Conservation (phyloP, 2,797 vertebrate species). For the Neostethus bicornis region DNA sequence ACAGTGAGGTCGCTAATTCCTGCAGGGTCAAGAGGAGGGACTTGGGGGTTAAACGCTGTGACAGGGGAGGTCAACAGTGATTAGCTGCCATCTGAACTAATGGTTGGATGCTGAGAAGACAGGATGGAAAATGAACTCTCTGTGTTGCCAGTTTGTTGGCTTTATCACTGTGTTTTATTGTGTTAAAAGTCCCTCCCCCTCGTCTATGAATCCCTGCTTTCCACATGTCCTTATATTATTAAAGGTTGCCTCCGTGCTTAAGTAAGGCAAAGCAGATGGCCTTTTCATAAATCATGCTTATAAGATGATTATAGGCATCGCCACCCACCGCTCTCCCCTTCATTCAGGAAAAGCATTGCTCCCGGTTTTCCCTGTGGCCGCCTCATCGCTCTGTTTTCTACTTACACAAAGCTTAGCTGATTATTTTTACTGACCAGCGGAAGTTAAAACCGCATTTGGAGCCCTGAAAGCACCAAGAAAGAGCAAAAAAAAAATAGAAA, state of each 20-base stretch:
- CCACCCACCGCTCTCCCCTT: conserved; percentile 61
- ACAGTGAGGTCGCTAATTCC: conserved; percentile 66
- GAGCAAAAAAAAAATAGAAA: conserved; percentile 23
- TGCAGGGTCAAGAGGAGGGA: conserved; percentile 69
- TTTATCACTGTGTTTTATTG: conserved; percentile 18
- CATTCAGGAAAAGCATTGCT: conserved; percentile 49
- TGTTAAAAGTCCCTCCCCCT: conserved; percentile 7
- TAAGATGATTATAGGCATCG: conserved; percentile 76
- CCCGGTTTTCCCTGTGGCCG: conserved; percentile 42
- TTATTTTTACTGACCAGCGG: conserved; percentile 29
- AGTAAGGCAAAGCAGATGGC: conserved; percentile 83
- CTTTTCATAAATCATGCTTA: conserved; percentile 84
- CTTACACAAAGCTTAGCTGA: conserved; percentile 21
- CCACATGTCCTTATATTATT: conserved; percentile 80
- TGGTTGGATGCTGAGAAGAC: conserved; percentile 49
- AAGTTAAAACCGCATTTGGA: conserved; percentile 14
- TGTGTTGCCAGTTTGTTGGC: conserved; percentile 25
- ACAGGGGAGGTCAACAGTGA: conserved; percentile 71
- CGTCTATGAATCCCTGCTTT: conserved; percentile 35
- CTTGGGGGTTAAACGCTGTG: conserved; percentile 74
- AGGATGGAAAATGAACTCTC: background rate
- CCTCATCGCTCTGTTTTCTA: conserved; percentile 47
- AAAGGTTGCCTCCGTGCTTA: conserved; percentile 82
- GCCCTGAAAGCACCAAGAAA: conserved; percentile 2
- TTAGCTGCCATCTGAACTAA: conserved; percentile 74